Evolutionary conservation across 2,888 invertebrate genomes (phyloP).

Genomic region (Campaea margaritaria): DNA sequence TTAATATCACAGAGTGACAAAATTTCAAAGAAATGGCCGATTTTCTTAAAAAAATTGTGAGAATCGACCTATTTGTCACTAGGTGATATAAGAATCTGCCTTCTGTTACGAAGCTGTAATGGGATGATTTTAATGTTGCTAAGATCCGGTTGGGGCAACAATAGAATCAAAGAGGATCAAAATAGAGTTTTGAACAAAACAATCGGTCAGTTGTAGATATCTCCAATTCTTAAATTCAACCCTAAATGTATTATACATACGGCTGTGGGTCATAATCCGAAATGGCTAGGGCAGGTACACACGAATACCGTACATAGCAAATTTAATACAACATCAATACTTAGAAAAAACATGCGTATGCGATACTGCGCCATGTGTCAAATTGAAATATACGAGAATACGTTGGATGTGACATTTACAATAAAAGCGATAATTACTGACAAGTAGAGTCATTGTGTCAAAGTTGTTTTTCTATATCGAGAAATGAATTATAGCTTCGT

Average conservation of each 20-base stretch:
- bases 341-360: slow-evolving; percentile 19
- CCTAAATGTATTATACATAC: slow-evolving; percentile 17
- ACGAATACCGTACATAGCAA: slow-evolving; percentile 52
- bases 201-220: no score
- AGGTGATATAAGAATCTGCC: no score
- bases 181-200: no score
- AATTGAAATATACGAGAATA: slow-evolving; percentile 68
- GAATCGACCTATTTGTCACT: no score
- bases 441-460: slow-evolving; percentile 36
- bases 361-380: slow-evolving; percentile 65
- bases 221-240: neutral
- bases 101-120: no score
- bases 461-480: slow-evolving; percentile 40
- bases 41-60: no score
- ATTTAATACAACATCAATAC: slow-evolving; percentile 67
- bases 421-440: slow-evolving; percentile 47
- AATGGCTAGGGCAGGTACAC: slow-evolving; percentile 51
- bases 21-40: no score
- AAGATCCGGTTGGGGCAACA: no score
- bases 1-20: no score
- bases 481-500: slow-evolving; percentile 36
- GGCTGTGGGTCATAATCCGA: slow-evolving; percentile 47
- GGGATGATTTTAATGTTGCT: no score
- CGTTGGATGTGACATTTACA: slow-evolving; percentile 63
- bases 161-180: no score